Base-by-base conservation (phyloP, 2,113 vertebrate species). In the Amphiprion percula region DNA sequence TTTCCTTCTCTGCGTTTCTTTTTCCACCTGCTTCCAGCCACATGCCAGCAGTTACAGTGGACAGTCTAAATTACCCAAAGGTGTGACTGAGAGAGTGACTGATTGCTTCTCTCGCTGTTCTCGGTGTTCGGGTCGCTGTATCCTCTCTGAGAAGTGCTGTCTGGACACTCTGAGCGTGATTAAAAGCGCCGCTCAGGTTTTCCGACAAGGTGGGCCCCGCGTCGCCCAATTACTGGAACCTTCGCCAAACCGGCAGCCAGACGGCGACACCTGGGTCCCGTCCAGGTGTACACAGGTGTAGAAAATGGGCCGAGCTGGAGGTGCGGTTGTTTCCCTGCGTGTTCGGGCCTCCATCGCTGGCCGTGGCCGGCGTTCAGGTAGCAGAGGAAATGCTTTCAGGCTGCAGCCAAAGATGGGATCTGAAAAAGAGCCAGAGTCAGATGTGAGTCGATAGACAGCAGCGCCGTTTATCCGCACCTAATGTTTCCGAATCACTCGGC, bases 211-310 rank as follows among this genome's bases (percentile, higher is more conserved):
- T 50, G 1, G 10, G 70, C 26, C 11, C 2, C 9, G 41, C 33
- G 33, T 70, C 23, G 26, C 53, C 71, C 69, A 69, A 74, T 82
- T 83, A 74, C 49, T 75, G 61, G 67, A 33, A 33, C 61, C 62
- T 67, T 71, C 53, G 26, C 26, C 23, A 68, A 74, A 77, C 17
- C 44, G 37, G 62, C 41, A 50, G 55, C 73, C 52, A 50, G 49
- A 75, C 49, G 50, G 64, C 55, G 4, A 44, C 80, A 77, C 69
- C 83, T 89, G 83, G 26, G 65, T 28, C 61, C 49, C 15, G 76
- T 59, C 80, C 85, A 88, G 84, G 74, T 83, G 86, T 79, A 50
- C 68, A 19, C 61, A 66, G 50, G 56, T 74, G 53, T 69, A 44
- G 30, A 56, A 67, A 70, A 67, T 21, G 54, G 26, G 41, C 41